phyloP scores from a whole-genome alignment of 2,113 vertebrate species.

The Tachysurus fulvidraco region DNA sequence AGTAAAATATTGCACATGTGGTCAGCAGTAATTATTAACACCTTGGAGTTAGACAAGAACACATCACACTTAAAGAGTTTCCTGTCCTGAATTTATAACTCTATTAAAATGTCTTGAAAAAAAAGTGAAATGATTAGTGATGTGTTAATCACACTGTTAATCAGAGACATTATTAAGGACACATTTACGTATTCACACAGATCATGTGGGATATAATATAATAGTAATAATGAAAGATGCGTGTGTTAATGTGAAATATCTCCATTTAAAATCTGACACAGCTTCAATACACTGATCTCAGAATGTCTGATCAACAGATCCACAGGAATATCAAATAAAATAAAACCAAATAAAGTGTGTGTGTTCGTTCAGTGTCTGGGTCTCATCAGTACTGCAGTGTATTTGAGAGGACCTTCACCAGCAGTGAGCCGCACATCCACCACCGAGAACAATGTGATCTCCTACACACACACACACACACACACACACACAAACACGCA shows the following conservation, averaged over 20 bases:
- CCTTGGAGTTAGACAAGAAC: background rate
- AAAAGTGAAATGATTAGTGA: background rate
- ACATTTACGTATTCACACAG: background rate
- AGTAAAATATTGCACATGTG: background rate
- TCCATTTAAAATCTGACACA: background rate
- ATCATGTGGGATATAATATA: background rate
- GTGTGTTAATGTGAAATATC: background rate
- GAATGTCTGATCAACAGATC: background rate
- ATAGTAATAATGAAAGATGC: background rate
- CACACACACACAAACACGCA: too few relatives aligned
- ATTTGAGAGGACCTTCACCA: slow-evolving; percentile 45
- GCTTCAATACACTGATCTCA: background rate
- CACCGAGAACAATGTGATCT: slow-evolving; percentile 52
- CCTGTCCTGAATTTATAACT: background rate
- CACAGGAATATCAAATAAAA: background rate
- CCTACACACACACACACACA: slow-evolving; percentile 43
- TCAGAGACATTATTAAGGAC: background rate
- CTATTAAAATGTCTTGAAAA: background rate
- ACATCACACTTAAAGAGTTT: background rate
- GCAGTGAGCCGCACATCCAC: slow-evolving; percentile 48
- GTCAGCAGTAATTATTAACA: too few relatives aligned
- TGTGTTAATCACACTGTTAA: background rate
- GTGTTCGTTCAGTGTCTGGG: background rate
- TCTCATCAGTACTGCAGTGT: slow-evolving; percentile 51
- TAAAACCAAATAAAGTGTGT: background rate